Evolutionary conservation across 1,140 invertebrate genomes (phyloP).

Genomic region (Grapholita molesta): DNA sequence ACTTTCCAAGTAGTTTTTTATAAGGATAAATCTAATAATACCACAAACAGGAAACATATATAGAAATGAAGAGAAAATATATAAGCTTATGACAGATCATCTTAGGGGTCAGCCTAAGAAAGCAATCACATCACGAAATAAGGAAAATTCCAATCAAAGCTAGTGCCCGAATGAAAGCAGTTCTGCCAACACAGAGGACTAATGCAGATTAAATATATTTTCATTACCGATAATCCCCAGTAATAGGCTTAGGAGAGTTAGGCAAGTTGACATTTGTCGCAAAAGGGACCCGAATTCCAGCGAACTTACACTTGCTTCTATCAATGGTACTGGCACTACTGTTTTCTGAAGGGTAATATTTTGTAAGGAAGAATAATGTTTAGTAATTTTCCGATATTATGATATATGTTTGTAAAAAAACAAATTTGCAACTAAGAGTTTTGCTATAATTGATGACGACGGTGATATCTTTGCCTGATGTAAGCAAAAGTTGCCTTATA

Average conservation of each 20-base stretch:
- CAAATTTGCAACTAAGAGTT: background rate
- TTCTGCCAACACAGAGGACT: constrained; percentile 10
- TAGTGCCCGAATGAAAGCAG: constrained; percentile 9
- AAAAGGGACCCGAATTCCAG: background rate
- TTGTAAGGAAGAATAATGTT: background rate
- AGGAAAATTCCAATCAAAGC: constrained; percentile 15
- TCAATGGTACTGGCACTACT: background rate
- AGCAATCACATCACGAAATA: constrained; percentile 13
- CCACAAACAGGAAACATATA: too few species aligned
- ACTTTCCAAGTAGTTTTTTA: too few species aligned
- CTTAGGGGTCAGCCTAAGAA: background rate
- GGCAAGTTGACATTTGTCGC: constrained; percentile 16
- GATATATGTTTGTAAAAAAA: background rate
- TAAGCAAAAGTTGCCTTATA: too few species aligned
- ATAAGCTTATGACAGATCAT: background rate
- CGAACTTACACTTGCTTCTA: background rate
- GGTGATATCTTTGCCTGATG: too few species aligned
- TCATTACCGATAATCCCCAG: constrained; percentile 13
- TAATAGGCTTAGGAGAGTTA: constrained; percentile 15
- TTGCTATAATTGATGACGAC: background rate
- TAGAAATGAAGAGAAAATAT: background rate
- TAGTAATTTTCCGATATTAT: background rate
- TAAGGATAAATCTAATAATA: too few species aligned
- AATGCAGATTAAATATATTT: constrained; percentile 17
- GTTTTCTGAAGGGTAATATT: background rate